These are phyloP conservation scores for Dreissena polymorpha DNA, from an alignment of 1,140 invertebrate species.

Conservation along the genomic window DNA sequence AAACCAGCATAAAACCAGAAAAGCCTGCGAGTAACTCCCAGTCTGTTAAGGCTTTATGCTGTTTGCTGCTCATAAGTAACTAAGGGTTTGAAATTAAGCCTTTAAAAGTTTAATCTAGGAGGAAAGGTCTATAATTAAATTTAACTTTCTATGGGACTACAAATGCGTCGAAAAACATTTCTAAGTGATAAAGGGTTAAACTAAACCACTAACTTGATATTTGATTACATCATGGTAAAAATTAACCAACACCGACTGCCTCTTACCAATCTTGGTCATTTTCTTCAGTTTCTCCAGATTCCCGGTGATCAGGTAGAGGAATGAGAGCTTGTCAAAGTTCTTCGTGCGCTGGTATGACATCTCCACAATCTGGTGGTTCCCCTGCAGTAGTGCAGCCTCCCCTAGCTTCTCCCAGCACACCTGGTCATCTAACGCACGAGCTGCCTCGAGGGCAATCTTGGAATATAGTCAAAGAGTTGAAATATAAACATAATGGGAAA, in stretches of 20 bases:
- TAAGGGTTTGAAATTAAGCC: too few relatives aligned
- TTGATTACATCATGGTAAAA: too few relatives aligned
- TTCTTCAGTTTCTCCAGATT: constrained; percentile 98
- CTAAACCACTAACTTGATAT: too few relatives aligned
- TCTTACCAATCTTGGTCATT: constrained; percentile 96
- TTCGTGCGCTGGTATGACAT: constrained; percentile 99
- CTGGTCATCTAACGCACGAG: constrained; percentile 95
- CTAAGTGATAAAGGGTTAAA: too few relatives aligned
- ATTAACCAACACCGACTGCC: neutral
- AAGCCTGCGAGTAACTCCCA: too few relatives aligned
- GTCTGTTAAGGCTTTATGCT: too few relatives aligned
- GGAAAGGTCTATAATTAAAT: too few relatives aligned
- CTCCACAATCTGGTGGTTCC: constrained; percentile 97
- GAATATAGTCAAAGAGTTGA: neutral
- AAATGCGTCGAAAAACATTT: too few relatives aligned
- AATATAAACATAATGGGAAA: neutral
- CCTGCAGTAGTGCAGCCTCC: constrained; percentile 95
- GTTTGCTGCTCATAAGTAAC: too few relatives aligned
- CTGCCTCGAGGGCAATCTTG: constrained; percentile 89
- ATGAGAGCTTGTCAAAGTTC: constrained; percentile 99
- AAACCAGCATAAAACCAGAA: too few relatives aligned
- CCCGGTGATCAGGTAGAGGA: constrained; percentile 98
- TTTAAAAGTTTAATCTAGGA: too few relatives aligned
- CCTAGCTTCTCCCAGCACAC: constrained; percentile 98
- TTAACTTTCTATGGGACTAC: too few relatives aligned